These are phyloP conservation scores for Mesocentrotus franciscanus DNA, from an alignment of 53 echinoderm and acorn worm species.

Conservation along the genomic window DNA sequence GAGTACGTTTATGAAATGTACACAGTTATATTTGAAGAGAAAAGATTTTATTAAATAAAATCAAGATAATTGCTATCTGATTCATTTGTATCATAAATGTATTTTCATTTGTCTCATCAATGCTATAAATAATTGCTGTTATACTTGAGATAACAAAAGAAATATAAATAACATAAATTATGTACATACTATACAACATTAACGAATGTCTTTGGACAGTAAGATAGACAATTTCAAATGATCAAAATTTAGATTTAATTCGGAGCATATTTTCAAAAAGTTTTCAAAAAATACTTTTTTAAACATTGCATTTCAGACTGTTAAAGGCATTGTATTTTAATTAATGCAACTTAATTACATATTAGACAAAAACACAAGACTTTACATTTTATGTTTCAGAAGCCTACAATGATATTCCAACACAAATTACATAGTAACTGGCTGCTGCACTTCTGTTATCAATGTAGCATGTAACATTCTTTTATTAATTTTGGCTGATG, in stretches of 20 bases:
- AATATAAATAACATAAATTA: constrained; percentile 19
- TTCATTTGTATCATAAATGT: not conserved
- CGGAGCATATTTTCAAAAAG: not conserved
- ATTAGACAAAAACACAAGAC: too few species aligned
- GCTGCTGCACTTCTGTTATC: too few species aligned
- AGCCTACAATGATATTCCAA: too few species aligned
- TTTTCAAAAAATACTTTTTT: too few species aligned
- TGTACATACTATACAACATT: not conserved
- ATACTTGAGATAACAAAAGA: not conserved
- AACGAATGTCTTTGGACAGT: not conserved
- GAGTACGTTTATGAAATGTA: constrained; percentile 48
- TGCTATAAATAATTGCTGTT: not conserved
- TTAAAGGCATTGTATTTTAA: too few species aligned
- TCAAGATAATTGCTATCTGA: constrained; percentile 12
- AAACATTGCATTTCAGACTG: too few species aligned
- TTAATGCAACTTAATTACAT: too few species aligned
- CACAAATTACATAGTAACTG: too few species aligned
- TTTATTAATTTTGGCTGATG: too few species aligned
- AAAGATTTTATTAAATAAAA: constrained; percentile 60
- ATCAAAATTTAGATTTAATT: not conserved
- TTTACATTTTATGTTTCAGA: too few species aligned
- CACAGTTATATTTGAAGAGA: constrained; percentile 55
- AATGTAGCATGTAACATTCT: too few species aligned
- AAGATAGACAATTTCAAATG: too few species aligned
- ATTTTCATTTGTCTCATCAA: constrained; percentile 18